Evolutionary conservation across 2,888 invertebrate species (phyloP).

Genomic region (Poecilus cupreus): DNA sequence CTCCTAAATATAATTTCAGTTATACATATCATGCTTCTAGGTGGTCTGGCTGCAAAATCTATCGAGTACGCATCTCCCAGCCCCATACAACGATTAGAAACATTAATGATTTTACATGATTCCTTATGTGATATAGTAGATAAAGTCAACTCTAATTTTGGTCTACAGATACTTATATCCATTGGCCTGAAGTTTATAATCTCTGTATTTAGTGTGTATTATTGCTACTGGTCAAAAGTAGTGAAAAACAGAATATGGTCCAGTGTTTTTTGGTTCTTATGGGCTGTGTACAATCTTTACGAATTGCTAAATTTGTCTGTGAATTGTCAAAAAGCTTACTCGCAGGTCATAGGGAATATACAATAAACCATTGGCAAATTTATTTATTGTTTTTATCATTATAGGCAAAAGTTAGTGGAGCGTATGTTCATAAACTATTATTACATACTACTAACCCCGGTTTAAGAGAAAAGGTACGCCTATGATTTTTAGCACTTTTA

Average conservation of each 20-base stretch:
- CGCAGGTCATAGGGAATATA: slow-evolving; percentile 2
- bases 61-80: slow-evolving; percentile 39
- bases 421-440: slow-evolving; percentile 61
- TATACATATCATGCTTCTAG: not conserved
- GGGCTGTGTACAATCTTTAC: slow-evolving; percentile 60
- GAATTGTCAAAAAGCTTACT: slow-evolving; percentile 60
- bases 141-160: slow-evolving; percentile 60
- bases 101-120: slow-evolving; percentile 59
- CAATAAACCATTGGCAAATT: slow-evolving; percentile 17
- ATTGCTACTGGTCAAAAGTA: slow-evolving; percentile 62
- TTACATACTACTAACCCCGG: slow-evolving; percentile 54
- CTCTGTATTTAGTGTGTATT: slow-evolving; percentile 61
- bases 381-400: slow-evolving; percentile 25
- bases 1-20: not conserved
- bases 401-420: slow-evolving; percentile 58
- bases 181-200: slow-evolving; percentile 61
- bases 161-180: slow-evolving; percentile 59
- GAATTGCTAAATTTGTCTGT: slow-evolving; percentile 60
- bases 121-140: slow-evolving; percentile 60
- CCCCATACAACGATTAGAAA: slow-evolving; percentile 48
- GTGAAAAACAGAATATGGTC: slow-evolving; percentile 55
- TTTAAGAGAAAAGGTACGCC: slow-evolving; percentile 60
- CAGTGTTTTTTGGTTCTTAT: slow-evolving; percentile 58
- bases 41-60: slow-evolving; percentile 26
- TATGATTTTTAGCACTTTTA: not conserved